phyloP scores from a whole-genome alignment of 2,888 invertebrate species.

The Heterodera filipjevi region DNA sequence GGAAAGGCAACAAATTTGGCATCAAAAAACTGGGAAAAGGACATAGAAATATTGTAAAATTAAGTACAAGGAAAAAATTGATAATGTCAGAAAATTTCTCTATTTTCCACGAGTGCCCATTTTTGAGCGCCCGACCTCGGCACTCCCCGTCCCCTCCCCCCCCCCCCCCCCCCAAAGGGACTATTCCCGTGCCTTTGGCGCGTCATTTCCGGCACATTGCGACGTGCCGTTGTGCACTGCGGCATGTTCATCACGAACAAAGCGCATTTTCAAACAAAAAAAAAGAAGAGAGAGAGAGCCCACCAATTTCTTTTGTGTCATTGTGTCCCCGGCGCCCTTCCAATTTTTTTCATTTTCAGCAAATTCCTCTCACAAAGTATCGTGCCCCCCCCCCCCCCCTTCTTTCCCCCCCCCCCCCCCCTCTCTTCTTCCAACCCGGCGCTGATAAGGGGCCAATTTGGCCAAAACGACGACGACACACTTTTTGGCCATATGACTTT shows the following conservation, averaged over 20 bases:
- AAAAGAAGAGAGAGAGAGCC: neutral
- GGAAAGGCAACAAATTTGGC: no score
- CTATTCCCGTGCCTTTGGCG: no score
- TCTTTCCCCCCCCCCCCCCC: neutral
- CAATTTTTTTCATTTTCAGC: neutral
- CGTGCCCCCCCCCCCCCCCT: neutral
- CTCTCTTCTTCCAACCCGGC: neutral
- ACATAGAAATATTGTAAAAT: no score
- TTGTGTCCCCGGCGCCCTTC: neutral
- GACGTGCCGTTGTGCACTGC: no score
- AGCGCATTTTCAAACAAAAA: neutral
- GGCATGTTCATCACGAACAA: neutral
- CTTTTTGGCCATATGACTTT: constrained; percentile 1
- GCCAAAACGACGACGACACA: neutral
- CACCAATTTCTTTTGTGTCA: neutral
- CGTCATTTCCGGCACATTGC: neutral
- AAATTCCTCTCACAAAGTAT: neutral
- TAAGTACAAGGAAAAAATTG: no score
- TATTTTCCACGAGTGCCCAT: no score
- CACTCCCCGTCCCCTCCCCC: neutral
- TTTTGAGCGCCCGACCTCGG: no score
- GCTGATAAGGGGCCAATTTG: neutral
- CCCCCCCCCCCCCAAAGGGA: no score
- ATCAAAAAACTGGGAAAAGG: no score
- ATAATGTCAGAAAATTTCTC: no score